Evolutionary conservation across 1,140 invertebrate species (phyloP), one percentile per base, ranked within the genome.

Genomic region (Aleiodes sp.): DNA sequence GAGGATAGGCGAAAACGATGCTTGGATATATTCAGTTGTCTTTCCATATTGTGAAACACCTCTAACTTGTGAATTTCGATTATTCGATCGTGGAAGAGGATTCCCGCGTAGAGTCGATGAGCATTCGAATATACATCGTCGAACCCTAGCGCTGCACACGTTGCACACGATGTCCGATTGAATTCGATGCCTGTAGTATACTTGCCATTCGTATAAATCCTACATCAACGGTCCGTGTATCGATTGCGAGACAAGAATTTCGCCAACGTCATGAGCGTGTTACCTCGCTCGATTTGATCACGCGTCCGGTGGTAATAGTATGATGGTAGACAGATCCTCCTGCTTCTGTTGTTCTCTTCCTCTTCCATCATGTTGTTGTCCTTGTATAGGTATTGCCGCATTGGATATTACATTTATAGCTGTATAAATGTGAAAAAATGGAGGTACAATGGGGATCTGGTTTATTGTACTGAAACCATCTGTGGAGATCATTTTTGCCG

Each of bases 61-160:
- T 19, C 41, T 57, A 39, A 62, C 43, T 60, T 16, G 59, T 52
- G 66, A 68, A 43, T 68, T 68, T 69, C 57, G 67, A 69, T 69
- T 63, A 69, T 69, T 69, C 67, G 39, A 63, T 69, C 67, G 68
- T 21, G 24, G 60, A 52, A 56, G 37, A 60, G 60, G 67, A 37
- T 26, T 56, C 10, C 19, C 29, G 41, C 43, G 33, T 16, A 24
- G 39, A 61, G 61, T 52, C 61, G 61, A 63, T 69, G 61, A 52
- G 60, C 43, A 64, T 63, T 31, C n/a, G 62, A 4, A 28, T 14
- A 12, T 43, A 41, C 16, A 39, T 24, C 35, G 39, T n/a, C 14
- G 24, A 19, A 46, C 19, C 61, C 24, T 56, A 52, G 28, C 12
- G 33, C 64, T 37, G 37, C 61, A 63, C 62, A 46, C 59, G 41